Percentiles rank a stretch among this genome's conserved stretches.
Conservation (phyloP, 30 jellyfish, hydroid and myxozoan genomes). For the Cassiopea andromeda region DNA sequence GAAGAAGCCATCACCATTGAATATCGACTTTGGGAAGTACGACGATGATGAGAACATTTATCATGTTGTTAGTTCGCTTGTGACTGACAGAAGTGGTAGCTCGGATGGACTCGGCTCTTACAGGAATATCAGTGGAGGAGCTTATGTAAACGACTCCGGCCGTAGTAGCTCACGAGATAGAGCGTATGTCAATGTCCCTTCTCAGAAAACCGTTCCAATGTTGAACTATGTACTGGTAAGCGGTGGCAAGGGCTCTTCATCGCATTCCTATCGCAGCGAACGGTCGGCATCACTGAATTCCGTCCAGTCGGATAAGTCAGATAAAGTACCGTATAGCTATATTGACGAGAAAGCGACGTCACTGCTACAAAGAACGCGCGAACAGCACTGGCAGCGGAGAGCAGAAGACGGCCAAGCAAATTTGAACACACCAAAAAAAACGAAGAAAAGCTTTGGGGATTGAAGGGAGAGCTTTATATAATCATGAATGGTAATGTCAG, state of each 20-base stretch:
- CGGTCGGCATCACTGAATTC: constrained; percentile 55
- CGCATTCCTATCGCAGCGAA: constrained; percentile 30
- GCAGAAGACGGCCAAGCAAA: constrained; percentile 77
- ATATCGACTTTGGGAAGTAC: constrained; percentile 70
- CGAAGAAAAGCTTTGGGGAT: constrained; percentile 44
- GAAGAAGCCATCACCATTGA: constrained; percentile 78
- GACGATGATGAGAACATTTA: constrained; percentile 89
- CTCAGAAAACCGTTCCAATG: constrained; percentile 64
- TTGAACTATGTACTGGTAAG: constrained; percentile 75
- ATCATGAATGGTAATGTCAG: background rate
- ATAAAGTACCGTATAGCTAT: constrained; percentile 76
- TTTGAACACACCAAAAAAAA: constrained; percentile 48
- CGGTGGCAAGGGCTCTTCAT: constrained; percentile 46
- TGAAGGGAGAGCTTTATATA: background rate
- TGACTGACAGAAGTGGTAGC: constrained; percentile 53
- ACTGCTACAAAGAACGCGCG: constrained; percentile 63
- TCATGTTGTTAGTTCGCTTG: constrained; percentile 79
- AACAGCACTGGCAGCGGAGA: constrained; percentile 79
- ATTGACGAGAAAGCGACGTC: constrained; percentile 87
- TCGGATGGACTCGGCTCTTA: constrained; percentile 36
- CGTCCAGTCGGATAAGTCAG: constrained; percentile 57
- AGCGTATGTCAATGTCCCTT: constrained; percentile 76
- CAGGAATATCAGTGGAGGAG: constrained; percentile 73
- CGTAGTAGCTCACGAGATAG: constrained; percentile 52
- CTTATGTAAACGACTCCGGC: constrained; percentile 82